These are phyloP conservation scores for Pyrochroa serraticornis DNA, from an alignment of 2,888 invertebrate species.

Conservation along the genomic window DNA sequence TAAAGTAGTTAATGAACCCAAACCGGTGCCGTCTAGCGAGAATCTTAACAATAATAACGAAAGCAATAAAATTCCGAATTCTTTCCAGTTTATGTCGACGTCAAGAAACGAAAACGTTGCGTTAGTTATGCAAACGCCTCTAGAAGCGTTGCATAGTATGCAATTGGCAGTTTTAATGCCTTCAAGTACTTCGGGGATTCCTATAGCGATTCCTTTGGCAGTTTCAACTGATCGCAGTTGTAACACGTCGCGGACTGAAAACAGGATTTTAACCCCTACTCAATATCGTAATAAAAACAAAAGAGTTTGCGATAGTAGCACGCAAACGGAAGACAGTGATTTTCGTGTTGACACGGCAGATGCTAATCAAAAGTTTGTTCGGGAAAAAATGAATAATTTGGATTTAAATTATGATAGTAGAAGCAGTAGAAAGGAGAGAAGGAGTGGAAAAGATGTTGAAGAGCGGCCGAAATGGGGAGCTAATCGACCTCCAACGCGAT, in stretches of 20 bases:
- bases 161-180: constrained; percentile 69
- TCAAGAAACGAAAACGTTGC: constrained; percentile 51
- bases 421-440: constrained; percentile 61
- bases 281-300: constrained; percentile 59
- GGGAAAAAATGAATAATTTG: constrained; percentile 59
- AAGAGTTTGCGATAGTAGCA: constrained; percentile 66
- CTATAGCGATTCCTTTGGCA: constrained; percentile 48
- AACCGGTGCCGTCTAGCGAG: constrained; percentile 27
- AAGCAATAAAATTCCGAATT: constrained; percentile 19
- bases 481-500: constrained; percentile 78
- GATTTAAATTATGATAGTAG: constrained; percentile 60
- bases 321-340: constrained; percentile 67
- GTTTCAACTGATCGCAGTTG: constrained; percentile 37
- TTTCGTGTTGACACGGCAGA: constrained; percentile 36
- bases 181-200: constrained; percentile 49
- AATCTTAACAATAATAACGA: constrained; percentile 40
- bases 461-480: constrained; percentile 78
- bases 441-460: constrained; percentile 64
- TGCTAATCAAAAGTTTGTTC: constrained; percentile 43
- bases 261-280: constrained; percentile 65
- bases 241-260: constrained; percentile 54
- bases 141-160: constrained; percentile 59
- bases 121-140: constrained; percentile 56
- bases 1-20: constrained; percentile 33
- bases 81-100: constrained; percentile 26